These are phyloP conservation scores for Cylindroiulus punctatus DNA, from an alignment of 2,888 invertebrate genomes.

Conservation along the genomic window DNA sequence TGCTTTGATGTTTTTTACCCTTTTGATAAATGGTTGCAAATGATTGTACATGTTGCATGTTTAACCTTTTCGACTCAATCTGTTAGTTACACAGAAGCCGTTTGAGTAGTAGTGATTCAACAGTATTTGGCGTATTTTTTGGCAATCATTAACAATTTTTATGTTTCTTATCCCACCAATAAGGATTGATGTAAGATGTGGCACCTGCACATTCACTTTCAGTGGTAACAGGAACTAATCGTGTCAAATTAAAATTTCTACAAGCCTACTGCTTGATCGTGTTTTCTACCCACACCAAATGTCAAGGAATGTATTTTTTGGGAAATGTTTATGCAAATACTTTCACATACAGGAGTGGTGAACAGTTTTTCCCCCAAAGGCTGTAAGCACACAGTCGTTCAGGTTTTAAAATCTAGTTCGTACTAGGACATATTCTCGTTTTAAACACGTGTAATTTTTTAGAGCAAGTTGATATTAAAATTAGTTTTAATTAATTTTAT, in stretches of 20 bases:
- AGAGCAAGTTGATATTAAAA: background rate
- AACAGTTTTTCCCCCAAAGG: background rate
- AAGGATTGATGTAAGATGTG: background rate
- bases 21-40: background rate
- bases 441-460: background rate
- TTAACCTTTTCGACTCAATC: background rate
- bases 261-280: background rate
- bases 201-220: background rate
- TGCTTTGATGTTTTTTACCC: background rate
- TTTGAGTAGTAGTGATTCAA: background rate
- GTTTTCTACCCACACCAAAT: background rate
- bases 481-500: background rate
- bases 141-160: background rate
- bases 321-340: background rate
- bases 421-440: too few species aligned
- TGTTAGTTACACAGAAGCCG: background rate
- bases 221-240: background rate
- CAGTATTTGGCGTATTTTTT: background rate
- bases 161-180: background rate
- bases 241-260: background rate
- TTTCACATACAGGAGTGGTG: background rate
- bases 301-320: background rate
- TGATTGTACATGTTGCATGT: background rate
- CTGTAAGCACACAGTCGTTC: too few species aligned
- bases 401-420: too few species aligned